A percentile compares a stretch with the other conserved stretches of the same genome.
These are phyloP conservation scores for Coreoperca whiteheadi DNA, from an alignment of 2,113 vertebrate species.

Conservation along the genomic window DNA sequence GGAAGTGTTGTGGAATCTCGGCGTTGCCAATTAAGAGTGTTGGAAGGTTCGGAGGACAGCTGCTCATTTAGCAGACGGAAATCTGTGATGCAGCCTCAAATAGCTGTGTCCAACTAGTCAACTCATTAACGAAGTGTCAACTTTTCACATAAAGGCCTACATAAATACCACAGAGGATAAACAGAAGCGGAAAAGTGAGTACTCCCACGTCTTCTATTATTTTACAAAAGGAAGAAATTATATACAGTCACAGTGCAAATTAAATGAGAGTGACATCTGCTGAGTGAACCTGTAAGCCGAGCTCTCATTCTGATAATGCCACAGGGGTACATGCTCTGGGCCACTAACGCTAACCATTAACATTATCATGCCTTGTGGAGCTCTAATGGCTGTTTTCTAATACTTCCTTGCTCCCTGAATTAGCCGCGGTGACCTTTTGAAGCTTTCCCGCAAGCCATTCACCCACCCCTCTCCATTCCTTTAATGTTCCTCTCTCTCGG, in stretches of 20 bases:
- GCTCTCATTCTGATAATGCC: conserved; percentile 33
- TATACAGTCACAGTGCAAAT: conserved; percentile 20
- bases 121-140: conserved; percentile 40
- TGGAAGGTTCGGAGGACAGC: conserved; percentile 43
- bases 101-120: conserved; percentile 42
- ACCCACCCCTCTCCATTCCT: conserved; percentile 31
- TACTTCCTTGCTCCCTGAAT: conserved; percentile 63
- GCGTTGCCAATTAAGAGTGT: conserved; percentile 72
- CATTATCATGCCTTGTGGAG: conserved; percentile 58
- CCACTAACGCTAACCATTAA: conserved; percentile 55
- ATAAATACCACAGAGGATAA: conserved; percentile 9
- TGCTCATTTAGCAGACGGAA: conserved; percentile 63
- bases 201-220: conserved; percentile 12
- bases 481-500: conserved; percentile 50
- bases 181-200: conserved; percentile 8
- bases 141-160: conserved; percentile 33
- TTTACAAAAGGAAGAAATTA: conserved; percentile 28
- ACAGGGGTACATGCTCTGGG: conserved; percentile 41
- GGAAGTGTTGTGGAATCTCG: conserved; percentile 52
- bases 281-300: conserved; percentile 34
- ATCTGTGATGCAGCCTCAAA: conserved; percentile 60
- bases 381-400: conserved; percentile 66
- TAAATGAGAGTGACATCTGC: conserved; percentile 47
- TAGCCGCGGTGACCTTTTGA: conserved; percentile 67
- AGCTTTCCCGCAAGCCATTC: conserved; percentile 51